phyloP scores from a whole-genome alignment of 2,797 vertebrate genomes.

The Emydoidea blandingii region DNA sequence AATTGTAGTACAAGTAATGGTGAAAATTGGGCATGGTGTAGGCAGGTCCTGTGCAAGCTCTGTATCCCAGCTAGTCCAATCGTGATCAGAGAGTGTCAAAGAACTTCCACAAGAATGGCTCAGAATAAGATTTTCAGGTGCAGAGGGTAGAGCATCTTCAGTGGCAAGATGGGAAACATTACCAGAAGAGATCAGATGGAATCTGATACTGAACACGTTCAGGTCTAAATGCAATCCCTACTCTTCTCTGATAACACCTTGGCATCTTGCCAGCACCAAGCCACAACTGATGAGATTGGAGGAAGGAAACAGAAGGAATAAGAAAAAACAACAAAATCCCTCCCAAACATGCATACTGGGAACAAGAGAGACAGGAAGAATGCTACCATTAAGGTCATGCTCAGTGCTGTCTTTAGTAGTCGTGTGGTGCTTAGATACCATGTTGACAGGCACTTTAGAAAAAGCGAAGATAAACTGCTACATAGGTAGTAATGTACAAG shows the following conservation, averaged over 20 bases:
- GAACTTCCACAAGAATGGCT: not conserved
- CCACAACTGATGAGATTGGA: not conserved
- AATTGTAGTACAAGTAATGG: accelerated
- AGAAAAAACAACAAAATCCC: not conserved
- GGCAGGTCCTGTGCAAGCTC: not conserved
- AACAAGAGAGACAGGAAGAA: not conserved
- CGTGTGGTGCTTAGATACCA: not conserved
- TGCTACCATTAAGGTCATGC: not conserved
- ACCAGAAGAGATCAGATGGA: not conserved
- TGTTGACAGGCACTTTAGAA: not conserved
- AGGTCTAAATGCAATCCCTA: not conserved
- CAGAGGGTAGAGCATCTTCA: not conserved
- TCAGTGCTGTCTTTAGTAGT: accelerated
- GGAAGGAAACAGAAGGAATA: not conserved
- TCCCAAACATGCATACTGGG: not conserved
- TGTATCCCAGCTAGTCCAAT: accelerated
- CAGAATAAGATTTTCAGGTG: not conserved
- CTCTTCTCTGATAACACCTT: not conserved
- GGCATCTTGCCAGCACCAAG: not conserved
- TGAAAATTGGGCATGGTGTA: not conserved
- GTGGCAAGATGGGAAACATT: not conserved
- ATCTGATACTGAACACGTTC: accelerated
- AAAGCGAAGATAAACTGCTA: not conserved
- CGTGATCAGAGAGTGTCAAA: not conserved
- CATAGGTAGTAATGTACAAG: not conserved